phyloP scores from a whole-genome alignment of 2,113 vertebrate genomes.

The Thomomys bottae region DNA sequence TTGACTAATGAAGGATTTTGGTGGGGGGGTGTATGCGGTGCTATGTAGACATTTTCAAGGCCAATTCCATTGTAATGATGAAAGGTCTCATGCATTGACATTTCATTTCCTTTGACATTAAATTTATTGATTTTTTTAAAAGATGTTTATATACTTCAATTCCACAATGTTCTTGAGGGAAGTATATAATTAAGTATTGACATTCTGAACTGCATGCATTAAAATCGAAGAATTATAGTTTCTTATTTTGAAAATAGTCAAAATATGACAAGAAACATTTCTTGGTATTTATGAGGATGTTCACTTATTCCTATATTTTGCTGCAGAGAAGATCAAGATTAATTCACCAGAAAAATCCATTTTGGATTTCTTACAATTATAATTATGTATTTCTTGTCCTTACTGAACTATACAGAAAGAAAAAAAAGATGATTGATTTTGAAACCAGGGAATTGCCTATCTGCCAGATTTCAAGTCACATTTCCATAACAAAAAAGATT shows the following conservation, averaged over 20 bases:
- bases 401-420: neutral
- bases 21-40: neutral
- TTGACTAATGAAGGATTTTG: conserved; percentile 41
- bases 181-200: conserved; percentile 75
- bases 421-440: conserved; percentile 65
- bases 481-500: conserved; percentile 60
- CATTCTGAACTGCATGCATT: conserved; percentile 58
- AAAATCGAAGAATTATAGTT: conserved; percentile 42
- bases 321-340: conserved; percentile 59
- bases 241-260: conserved; percentile 55
- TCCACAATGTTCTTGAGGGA: conserved; percentile 59
- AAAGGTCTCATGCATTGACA: conserved; percentile 63
- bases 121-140: conserved; percentile 73
- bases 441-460: conserved; percentile 45
- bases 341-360: conserved; percentile 63
- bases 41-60: conserved; percentile 40
- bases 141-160: conserved; percentile 69
- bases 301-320: conserved; percentile 52
- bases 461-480: conserved; percentile 49
- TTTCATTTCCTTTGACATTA: conserved; percentile 72
- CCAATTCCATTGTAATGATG: conserved; percentile 62
- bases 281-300: conserved; percentile 37
- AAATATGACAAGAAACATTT: conserved; percentile 52
- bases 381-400: conserved; percentile 69
- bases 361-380: conserved; percentile 66